Percentiles rank a stretch among this genome's conserved stretches.
Conservation (phyloP, 2,888 invertebrate species). For the Hyposoter dolosus region DNA sequence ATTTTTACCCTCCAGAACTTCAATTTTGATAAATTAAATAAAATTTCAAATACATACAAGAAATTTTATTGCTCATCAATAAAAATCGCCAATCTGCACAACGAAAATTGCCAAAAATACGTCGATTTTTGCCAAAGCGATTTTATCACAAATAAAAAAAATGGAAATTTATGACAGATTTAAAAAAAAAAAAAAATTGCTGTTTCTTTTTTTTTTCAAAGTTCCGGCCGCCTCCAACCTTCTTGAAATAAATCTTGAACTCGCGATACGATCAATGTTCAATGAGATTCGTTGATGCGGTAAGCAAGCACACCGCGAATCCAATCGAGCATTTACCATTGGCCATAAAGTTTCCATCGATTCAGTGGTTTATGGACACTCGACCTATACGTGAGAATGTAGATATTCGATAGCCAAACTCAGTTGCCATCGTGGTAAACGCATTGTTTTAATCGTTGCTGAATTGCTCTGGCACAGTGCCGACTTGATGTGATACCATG, state of each 20-base stretch:
- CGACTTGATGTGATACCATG: conserved; percentile 1
- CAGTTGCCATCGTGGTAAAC: conserved; percentile 3
- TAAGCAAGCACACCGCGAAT: conserved; percentile 28
- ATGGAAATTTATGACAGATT: too few relatives aligned
- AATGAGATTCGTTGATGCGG: neutral
- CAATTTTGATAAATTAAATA: too few relatives aligned
- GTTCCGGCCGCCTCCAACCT: neutral
- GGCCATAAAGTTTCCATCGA: conserved; percentile 43
- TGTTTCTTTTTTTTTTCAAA: neutral
- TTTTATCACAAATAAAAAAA: too few relatives aligned
- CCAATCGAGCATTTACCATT: conserved; percentile 11
- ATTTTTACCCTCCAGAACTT: too few relatives aligned
- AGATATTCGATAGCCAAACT: conserved; percentile 31
- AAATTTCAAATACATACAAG: too few relatives aligned
- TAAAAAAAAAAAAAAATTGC: neutral
- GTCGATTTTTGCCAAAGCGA: too few relatives aligned
- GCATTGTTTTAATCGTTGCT: conserved; percentile 35
- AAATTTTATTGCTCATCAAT: too few relatives aligned
- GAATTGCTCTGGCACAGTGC: conserved; percentile 6
- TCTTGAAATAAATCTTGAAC: neutral
- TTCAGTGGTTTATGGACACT: conserved; percentile 39
- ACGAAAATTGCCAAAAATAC: too few relatives aligned
- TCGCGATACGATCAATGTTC: neutral
- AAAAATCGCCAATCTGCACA: too few relatives aligned
- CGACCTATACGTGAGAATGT: neutral